These are phyloP conservation scores for Actinostola sp. DNA, from an alignment of 92 coral and sea anemone species.

Conservation along the genomic window DNA sequence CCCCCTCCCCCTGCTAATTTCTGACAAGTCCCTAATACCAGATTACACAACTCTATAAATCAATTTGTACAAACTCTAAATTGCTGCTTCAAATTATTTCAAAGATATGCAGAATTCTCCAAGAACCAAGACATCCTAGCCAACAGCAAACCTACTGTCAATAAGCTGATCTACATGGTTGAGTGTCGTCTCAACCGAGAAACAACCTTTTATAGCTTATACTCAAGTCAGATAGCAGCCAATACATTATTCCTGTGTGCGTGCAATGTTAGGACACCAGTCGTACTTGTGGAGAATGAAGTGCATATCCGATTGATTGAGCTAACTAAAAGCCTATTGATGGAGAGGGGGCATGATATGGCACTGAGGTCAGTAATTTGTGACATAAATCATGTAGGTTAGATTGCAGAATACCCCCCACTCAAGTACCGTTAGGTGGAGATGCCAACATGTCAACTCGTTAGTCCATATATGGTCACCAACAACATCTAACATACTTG, in stretches of 20 bases:
- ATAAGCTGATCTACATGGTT: conserved; percentile 73
- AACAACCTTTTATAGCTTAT: conserved; percentile 40
- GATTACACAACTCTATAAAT: too few species aligned
- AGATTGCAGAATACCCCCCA: too few species aligned
- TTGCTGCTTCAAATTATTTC: too few species aligned
- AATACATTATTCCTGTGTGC: conserved; percentile 86
- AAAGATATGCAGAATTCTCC: conserved; percentile 83
- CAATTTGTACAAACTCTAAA: too few species aligned
- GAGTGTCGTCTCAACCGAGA: conserved; percentile 52
- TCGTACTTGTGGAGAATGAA: conserved; percentile 56
- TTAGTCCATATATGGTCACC: too few species aligned
- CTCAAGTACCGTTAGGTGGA: too few species aligned
- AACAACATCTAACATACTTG: too few species aligned
- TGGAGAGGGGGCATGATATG: conserved; percentile 52
- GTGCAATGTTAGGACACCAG: conserved; percentile 65
- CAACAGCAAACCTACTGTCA: conserved; percentile 37
- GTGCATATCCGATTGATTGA: conserved; percentile 65
- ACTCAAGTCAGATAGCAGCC: conserved; percentile 83
- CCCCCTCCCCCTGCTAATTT: too few species aligned
- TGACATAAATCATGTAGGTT: too few species aligned
- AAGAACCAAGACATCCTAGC: conserved; percentile 68
- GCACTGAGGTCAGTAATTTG: conserved; percentile 66
- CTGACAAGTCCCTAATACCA: too few species aligned
- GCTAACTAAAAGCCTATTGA: conserved; percentile 42
- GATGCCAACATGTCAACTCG: too few species aligned